These are phyloP conservation scores for Andricus curvator DNA, from an alignment of 2,888 invertebrate species.

Conservation along the genomic window DNA sequence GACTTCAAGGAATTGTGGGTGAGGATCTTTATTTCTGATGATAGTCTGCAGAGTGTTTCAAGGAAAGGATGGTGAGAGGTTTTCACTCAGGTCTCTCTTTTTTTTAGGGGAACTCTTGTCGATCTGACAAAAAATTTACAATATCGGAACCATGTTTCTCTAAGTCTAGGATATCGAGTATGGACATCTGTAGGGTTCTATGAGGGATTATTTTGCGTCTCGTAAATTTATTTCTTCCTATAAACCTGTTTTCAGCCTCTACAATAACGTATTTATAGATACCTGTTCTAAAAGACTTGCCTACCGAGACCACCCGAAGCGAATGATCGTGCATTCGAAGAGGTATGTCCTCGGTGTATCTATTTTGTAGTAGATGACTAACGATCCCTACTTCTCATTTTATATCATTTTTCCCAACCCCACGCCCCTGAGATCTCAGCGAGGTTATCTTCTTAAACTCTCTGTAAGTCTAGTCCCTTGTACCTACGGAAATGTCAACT, in stretches of 20 bases:
- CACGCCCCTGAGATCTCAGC: conserved; percentile 41
- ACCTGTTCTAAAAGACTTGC: neutral
- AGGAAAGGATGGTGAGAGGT: neutral
- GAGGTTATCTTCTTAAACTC: conserved; percentile 44
- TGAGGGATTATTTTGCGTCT: neutral
- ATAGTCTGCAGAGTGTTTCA: neutral
- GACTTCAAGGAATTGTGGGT: neutral
- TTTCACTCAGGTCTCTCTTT: neutral
- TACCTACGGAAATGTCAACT: conserved; percentile 26
- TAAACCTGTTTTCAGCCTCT: conserved; percentile 3
- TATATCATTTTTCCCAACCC: conserved; percentile 47
- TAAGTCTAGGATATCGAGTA: no score
- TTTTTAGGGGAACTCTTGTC: neutral
- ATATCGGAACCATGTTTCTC: no score
- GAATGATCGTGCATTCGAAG: conserved; percentile 54
- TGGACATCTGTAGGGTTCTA: no score
- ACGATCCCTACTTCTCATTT: conserved; percentile 44
- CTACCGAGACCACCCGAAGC: conserved; percentile 56
- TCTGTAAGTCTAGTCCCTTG: neutral
- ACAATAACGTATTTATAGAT: neutral
- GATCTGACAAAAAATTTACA: no score
- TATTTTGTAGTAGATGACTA: conserved; percentile 52
- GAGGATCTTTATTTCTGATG: neutral
- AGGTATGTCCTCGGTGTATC: conserved; percentile 53
- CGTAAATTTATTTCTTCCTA: neutral